Base-by-base conservation (phyloP, 2,888 invertebrate species). In the Syrphus vitripennis region DNA sequence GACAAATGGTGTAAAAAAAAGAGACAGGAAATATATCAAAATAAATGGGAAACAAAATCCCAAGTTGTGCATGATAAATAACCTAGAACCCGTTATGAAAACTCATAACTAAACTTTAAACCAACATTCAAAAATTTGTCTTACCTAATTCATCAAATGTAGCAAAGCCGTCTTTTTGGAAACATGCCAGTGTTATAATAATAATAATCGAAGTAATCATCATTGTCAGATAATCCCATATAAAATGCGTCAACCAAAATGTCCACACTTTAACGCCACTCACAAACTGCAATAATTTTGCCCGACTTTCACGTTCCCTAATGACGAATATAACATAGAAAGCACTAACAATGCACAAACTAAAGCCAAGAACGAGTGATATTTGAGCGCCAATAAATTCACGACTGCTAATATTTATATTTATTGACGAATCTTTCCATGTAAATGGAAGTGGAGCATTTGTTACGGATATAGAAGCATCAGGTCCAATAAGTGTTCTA, bases 221-320 rank as follows among this genome's bases (percentile, higher is more conserved):
- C 92, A 95, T 95, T 1, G 95, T 94, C 10, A 93, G 6, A 37
- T 89, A 87, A 61, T 92, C 92, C 89, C 91, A 96, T 0, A 96
- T 53, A 5, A 95, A 94, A 0, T 95, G 94, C 0, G 95, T 93
- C 2, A 94, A 88, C 97, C 97, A 97, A 92, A 96, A 95, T 2
- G 95, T 94, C 10, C 93, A 91, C 0, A 95, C 95, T 80, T 94
- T 94, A 0, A 95, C 94, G 0, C 97, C 97, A 3, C 96, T 95
- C 0, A 96, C 96, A 89, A 95, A 95, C 90, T 97, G 97, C 24
- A 97, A 92, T 61, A 96, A 94, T 90, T 96, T 96, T 0, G 96
- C 95, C 50, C 96, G 95, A 42, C 94, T 94, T 14, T 95, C 93
- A 26, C 96, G 94, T 90, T 97, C 97, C 92, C 95, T 91, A 2